Evolutionary conservation across 2,797 vertebrate genomes (phyloP).

Genomic region (Gymnocypris eckloni): DNA sequence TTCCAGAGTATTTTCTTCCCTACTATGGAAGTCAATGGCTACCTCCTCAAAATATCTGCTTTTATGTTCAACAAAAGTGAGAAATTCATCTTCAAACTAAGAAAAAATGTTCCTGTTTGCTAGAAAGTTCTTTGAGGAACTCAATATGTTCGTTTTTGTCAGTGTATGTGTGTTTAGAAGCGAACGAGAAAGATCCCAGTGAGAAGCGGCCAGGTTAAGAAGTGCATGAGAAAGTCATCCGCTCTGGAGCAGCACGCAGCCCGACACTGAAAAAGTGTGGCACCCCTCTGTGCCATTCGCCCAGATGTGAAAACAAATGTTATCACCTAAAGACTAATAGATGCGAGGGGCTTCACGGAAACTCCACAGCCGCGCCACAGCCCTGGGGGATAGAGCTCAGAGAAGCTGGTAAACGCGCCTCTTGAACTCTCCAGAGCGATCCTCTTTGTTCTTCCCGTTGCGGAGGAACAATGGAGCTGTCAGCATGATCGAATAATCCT

Average conservation of each 20-base stretch:
- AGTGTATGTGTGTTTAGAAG: background rate
- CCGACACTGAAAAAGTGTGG: constrained; percentile 67
- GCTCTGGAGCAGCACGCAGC: background rate
- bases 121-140: background rate
- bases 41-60: background rate
- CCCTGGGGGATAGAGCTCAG: constrained; percentile 62
- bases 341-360: constrained; percentile 64
- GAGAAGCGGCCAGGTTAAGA: background rate
- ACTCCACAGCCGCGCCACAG: constrained; percentile 1
- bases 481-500: constrained; percentile 72
- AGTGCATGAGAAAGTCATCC: background rate
- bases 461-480: constrained; percentile 76
- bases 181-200: background rate
- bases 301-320: constrained; percentile 73
- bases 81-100: background rate
- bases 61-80: background rate
- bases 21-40: background rate
- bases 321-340: constrained; percentile 76
- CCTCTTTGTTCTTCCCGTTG: constrained; percentile 71
- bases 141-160: too few relatives aligned
- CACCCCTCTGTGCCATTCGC: constrained; percentile 34
- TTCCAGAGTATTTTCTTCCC: background rate
- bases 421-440: constrained; percentile 72
- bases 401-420: constrained; percentile 76
- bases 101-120: background rate